Evolutionary conservation across 2,797 vertebrate genomes (phyloP).

Genomic region (Cygnus olor): DNA sequence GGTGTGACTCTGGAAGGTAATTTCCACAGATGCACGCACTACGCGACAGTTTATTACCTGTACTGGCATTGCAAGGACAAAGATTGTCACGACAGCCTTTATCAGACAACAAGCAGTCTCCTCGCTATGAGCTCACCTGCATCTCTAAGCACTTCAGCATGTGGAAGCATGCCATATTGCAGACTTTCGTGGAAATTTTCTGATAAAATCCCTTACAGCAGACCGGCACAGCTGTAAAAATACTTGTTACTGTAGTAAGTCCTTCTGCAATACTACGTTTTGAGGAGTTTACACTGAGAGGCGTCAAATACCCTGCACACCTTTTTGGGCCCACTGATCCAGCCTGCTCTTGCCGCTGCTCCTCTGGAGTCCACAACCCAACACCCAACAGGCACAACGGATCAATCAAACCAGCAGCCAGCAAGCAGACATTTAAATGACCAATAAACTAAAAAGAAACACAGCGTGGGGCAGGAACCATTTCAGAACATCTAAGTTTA

Average conservation of each 20-base stretch:
- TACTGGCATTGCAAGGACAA: background rate
- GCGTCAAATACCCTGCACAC: background rate
- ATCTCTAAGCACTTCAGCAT: background rate
- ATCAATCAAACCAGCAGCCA: background rate
- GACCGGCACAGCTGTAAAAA: background rate
- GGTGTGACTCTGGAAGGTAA: background rate
- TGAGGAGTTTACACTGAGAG: background rate
- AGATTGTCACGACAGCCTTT: background rate
- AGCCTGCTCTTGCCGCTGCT: background rate
- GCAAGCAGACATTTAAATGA: background rate
- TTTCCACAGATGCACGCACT: background rate
- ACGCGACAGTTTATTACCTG: background rate
- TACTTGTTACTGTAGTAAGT: background rate
- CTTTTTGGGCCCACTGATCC: background rate
- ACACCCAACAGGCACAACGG: background rate
- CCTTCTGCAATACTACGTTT: background rate
- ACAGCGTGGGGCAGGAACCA: background rate
- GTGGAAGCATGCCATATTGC: background rate
- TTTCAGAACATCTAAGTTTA: background rate
- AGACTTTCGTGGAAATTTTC: background rate
- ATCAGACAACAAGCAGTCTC: background rate
- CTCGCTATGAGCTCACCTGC: background rate
- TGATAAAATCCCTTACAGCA: conserved; percentile 16
- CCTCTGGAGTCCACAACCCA: conserved; percentile 10
- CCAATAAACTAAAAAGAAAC: background rate